Conservation (phyloP, 2,888 invertebrate species). For the Trichopoda pennipes region DNA sequence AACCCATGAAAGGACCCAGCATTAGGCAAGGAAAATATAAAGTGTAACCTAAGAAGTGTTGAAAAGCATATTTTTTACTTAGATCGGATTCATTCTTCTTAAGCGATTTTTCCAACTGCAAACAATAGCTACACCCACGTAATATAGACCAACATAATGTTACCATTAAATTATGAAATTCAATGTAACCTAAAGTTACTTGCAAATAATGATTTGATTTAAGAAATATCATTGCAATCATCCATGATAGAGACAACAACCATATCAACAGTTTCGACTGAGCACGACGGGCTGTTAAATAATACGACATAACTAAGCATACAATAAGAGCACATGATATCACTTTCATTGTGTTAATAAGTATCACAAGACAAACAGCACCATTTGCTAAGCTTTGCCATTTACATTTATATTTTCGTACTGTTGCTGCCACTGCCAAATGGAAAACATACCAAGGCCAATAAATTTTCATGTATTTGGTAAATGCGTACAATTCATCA, state of each 20-base stretch:
- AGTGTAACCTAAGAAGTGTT: constrained; percentile 86
- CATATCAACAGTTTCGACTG: constrained; percentile 73
- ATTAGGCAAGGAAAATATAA: constrained; percentile 92
- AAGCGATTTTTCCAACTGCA: constrained; percentile 47
- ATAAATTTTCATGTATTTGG: constrained; percentile 73
- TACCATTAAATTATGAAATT: constrained; percentile 77
- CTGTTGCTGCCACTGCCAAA: constrained; percentile 70
- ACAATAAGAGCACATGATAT: constrained; percentile 71
- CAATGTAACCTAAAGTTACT: constrained; percentile 74
- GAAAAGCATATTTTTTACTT: constrained; percentile 73
- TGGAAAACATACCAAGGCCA: constrained; percentile 78
- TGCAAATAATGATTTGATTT: constrained; percentile 73
- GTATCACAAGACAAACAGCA: constrained; percentile 72
- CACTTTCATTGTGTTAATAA: constrained; percentile 69
- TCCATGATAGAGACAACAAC: constrained; percentile 75
- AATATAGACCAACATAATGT: constrained; percentile 86
- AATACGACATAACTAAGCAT: constrained; percentile 74
- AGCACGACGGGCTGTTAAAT: constrained; percentile 68
- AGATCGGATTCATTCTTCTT: constrained; percentile 4
- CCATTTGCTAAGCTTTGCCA: constrained; percentile 72
- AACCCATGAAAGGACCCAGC: constrained; percentile 91
- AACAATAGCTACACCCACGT: constrained; percentile 85
- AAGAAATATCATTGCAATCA: constrained; percentile 74
- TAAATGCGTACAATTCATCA: constrained; percentile 78
- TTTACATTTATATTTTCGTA: constrained; percentile 69